phyloP scores from a whole-genome alignment of 2,113 vertebrate genomes.

The Aegypius monachus region DNA sequence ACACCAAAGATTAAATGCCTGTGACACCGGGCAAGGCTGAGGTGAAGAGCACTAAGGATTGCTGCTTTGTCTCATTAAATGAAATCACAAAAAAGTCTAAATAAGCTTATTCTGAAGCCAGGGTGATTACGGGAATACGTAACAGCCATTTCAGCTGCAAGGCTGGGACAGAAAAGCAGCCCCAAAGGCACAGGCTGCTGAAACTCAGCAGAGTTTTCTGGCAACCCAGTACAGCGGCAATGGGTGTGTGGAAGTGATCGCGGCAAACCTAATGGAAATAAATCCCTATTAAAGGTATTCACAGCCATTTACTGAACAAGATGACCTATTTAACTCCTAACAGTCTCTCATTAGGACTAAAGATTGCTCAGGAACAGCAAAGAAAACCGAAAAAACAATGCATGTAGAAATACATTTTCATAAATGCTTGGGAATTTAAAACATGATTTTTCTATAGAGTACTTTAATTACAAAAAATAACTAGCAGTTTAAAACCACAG shows the following conservation, averaged over 20 bases:
- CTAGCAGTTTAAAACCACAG: background rate
- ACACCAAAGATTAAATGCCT: background rate
- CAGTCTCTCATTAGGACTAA: background rate
- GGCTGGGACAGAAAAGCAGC: background rate
- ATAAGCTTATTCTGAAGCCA: background rate
- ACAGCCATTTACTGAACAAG: background rate
- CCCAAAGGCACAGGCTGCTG: background rate
- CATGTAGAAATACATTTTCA: background rate
- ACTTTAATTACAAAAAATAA: background rate
- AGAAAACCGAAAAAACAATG: background rate
- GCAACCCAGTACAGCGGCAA: rapidly evolving
- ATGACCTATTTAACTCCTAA: background rate
- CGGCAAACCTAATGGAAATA: background rate
- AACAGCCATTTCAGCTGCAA: background rate
- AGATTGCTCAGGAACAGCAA: background rate
- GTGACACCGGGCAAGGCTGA: background rate
- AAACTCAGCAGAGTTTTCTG: background rate
- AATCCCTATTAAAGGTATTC: background rate
- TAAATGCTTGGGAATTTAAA: background rate
- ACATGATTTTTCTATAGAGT: background rate
- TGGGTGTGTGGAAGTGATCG: background rate
- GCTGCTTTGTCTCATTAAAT: background rate
- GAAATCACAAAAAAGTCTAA: background rate
- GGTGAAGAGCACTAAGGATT: background rate
- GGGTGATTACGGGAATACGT: rapidly evolving